These are phyloP conservation scores for Otolemur garnettii DNA, from an alignment of 2,113 vertebrate species.

Conservation along the genomic window DNA sequence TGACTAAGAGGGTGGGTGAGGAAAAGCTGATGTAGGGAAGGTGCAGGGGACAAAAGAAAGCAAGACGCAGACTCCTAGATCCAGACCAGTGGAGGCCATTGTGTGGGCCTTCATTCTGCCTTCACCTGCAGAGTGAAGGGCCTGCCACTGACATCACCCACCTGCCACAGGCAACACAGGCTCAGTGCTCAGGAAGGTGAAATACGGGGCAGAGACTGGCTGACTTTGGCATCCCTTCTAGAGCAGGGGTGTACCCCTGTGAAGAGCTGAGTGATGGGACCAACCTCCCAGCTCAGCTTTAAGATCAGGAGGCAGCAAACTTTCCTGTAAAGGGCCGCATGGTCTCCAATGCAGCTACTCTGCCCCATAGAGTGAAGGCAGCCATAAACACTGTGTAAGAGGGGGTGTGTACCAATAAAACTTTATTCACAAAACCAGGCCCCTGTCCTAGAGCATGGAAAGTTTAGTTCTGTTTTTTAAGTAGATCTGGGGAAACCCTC, in stretches of 20 bases:
- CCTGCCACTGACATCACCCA: background rate
- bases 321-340: background rate
- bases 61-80: background rate
- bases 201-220: background rate
- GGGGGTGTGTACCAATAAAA: background rate
- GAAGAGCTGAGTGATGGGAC: background rate
- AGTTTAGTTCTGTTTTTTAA: background rate
- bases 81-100: no score
- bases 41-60: background rate
- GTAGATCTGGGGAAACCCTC: background rate
- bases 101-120: background rate
- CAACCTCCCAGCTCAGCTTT: background rate
- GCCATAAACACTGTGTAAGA: background rate
- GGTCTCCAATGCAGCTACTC: background rate
- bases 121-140: background rate
- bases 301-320: no score
- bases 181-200: background rate
- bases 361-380: background rate
- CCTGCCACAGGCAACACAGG: rapidly evolving
- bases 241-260: rapidly evolving
- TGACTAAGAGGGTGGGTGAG: no score
- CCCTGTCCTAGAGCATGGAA: background rate
- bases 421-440: background rate
- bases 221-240: background rate
- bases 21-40: background rate